Evolutionary conservation across 2,888 invertebrate species (phyloP).

Genomic region (Stenichneumon culpator): DNA sequence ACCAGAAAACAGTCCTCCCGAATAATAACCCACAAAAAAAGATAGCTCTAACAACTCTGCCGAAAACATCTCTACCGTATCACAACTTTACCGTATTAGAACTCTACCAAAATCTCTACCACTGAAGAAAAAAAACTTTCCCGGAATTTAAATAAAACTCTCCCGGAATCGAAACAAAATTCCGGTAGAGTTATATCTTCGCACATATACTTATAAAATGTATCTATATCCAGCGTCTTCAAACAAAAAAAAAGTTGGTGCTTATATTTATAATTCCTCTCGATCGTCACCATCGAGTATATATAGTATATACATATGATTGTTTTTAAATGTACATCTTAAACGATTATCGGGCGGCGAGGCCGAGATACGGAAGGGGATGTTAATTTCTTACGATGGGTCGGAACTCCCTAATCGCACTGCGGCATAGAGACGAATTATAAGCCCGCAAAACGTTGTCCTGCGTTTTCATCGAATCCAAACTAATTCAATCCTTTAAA

Average conservation of each 20-base stretch:
- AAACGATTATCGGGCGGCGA: slow-evolving; percentile 13
- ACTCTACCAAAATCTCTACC: too few relatives aligned
- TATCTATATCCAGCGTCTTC: background rate
- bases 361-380: background rate
- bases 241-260: background rate
- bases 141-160: too few relatives aligned
- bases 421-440: background rate
- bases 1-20: too few relatives aligned
- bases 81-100: too few relatives aligned
- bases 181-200: too few relatives aligned
- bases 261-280: slow-evolving; percentile 11
- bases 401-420: slow-evolving; percentile 1
- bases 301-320: slow-evolving; percentile 2
- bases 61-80: too few relatives aligned
- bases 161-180: too few relatives aligned
- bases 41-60: too few relatives aligned
- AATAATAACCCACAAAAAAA: too few relatives aligned
- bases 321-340: slow-evolving; percentile 10
- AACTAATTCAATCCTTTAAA: background rate
- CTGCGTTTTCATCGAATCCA: slow-evolving; percentile 1
- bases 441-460: background rate
- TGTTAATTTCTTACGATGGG: slow-evolving; percentile 17
- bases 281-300: background rate
- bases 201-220: slow-evolving; percentile 11
- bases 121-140: too few relatives aligned